Conservation (phyloP, 1,140 invertebrate genomes). For the Saccostrea glomerata region DNA sequence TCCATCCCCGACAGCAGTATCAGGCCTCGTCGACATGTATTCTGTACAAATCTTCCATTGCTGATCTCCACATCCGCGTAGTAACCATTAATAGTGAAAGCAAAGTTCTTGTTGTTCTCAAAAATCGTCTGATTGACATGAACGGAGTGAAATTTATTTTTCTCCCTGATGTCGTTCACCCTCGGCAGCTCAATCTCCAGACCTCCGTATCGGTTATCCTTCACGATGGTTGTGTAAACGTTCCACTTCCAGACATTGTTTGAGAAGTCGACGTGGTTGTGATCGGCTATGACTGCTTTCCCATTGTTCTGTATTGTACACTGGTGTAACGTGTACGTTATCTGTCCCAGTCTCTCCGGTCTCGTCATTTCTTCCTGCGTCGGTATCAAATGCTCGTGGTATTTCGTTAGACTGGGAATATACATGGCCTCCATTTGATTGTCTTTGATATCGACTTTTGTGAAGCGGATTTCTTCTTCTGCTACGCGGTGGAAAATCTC, state of each 20-base stretch:
- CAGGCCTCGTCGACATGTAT: constrained; percentile 90
- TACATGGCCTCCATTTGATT: constrained; percentile 73
- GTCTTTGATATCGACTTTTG: constrained; percentile 62
- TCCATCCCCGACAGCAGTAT: constrained; percentile 96
- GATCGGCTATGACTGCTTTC: constrained; percentile 74
- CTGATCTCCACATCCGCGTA: constrained; percentile 89
- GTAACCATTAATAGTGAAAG: constrained; percentile 86
- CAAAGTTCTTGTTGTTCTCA: constrained; percentile 72
- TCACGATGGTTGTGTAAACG: constrained; percentile 87
- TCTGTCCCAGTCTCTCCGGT: constrained; percentile 77
- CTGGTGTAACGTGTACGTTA: constrained; percentile 72
- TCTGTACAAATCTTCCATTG: constrained; percentile 91
- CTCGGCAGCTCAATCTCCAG: constrained; percentile 84
- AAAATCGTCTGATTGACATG: constrained; percentile 69
- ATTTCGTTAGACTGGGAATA: constrained; percentile 77
- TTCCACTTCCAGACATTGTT: constrained; percentile 79
- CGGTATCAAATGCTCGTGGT: constrained; percentile 75
- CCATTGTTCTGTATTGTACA: constrained; percentile 71
- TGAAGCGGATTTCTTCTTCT: constrained; percentile 70
- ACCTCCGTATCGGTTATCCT: constrained; percentile 86
- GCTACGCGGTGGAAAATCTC: constrained; percentile 74
- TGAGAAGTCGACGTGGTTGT: constrained; percentile 79
- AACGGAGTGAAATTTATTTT: constrained; percentile 70
- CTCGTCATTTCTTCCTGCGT: constrained; percentile 77
- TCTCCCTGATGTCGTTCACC: constrained; percentile 70